Evolutionary conservation across 2,888 invertebrate species (phyloP).

Genomic region (Halocaridina rubra): DNA sequence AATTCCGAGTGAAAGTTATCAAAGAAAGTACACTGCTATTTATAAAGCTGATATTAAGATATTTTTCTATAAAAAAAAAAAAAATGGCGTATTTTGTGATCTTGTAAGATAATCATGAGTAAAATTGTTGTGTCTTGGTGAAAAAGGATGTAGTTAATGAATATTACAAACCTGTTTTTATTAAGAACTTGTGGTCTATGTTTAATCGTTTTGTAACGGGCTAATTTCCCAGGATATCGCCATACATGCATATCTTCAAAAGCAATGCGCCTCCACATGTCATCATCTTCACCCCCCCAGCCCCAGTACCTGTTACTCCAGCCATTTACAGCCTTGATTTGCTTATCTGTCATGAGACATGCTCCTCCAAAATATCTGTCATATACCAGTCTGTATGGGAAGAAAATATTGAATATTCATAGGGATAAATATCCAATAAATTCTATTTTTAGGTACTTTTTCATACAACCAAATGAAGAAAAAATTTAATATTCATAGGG

Average conservation of each 20-base stretch:
- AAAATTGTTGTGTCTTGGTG: too few relatives aligned
- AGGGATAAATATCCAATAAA: not conserved
- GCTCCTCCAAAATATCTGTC: conserved; percentile 70
- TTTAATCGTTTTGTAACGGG: conserved; percentile 72
- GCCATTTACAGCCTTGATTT: conserved; percentile 69
- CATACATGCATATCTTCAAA: conserved; percentile 69
- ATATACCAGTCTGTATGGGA: not conserved
- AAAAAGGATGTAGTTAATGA: too few relatives aligned
- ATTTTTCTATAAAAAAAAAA: too few relatives aligned
- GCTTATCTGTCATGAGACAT: conserved; percentile 68
- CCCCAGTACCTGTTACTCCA: conserved; percentile 59
- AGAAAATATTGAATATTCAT: not conserved
- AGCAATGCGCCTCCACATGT: conserved; percentile 57
- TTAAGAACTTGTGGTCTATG: conserved; percentile 66
- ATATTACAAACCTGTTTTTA: not conserved
- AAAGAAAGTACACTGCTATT: too few relatives aligned
- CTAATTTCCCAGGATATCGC: conserved; percentile 71
- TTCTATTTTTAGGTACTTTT: not conserved
- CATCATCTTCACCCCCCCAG: conserved; percentile 59
- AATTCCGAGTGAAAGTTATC: too few relatives aligned
- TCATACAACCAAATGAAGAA: not conserved
- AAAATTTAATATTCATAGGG: too few relatives aligned
- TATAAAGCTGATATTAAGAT: too few relatives aligned
- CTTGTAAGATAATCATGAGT: too few relatives aligned
- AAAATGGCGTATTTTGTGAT: too few relatives aligned